Percentiles rank a stretch among this genome's conserved stretches.
Conservation (phyloP, 2,888 invertebrate species). For the Hyppa rectilinea region DNA sequence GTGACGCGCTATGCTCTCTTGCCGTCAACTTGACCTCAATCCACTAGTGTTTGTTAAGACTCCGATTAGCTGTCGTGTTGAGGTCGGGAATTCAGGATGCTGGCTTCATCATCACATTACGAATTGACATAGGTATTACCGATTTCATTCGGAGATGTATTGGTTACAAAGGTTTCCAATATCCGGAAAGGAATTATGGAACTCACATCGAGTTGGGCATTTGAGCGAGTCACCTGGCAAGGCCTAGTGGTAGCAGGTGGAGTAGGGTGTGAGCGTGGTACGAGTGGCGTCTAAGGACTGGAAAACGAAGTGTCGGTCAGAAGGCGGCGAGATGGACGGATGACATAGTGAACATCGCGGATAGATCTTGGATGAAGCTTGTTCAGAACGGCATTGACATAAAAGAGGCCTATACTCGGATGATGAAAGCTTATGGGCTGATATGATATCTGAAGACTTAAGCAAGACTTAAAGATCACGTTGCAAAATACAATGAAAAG, state of each 20-base stretch:
- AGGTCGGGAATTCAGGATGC: slow-evolving; percentile 8
- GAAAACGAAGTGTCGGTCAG: neutral
- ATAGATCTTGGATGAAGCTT: neutral
- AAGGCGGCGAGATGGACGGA: neutral
- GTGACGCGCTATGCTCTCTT: slow-evolving; percentile 28
- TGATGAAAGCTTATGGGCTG: neutral
- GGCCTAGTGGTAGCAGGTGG: neutral
- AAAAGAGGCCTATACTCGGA: neutral
- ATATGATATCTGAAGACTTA: too few relatives aligned
- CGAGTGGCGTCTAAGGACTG: neutral
- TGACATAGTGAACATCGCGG: neutral
- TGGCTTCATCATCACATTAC: neutral
- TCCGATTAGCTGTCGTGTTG: slow-evolving; percentile 23
- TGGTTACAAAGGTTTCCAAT: neutral
- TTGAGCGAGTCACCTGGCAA: too few relatives aligned
- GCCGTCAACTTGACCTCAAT: slow-evolving; percentile 51
- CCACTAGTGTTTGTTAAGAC: slow-evolving; percentile 21
- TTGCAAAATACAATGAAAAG: too few relatives aligned
- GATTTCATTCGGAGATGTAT: neutral
- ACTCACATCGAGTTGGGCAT: neutral
- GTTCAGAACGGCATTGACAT: neutral
- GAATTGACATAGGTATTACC: neutral
- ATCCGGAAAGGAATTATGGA: neutral
- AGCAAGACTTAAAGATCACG: too few relatives aligned
- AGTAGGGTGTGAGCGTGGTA: neutral